Percentiles rank a stretch among this genome's conserved stretches.
These are phyloP conservation scores for Thunnus albacares DNA, from an alignment of 2,797 vertebrate species.

Conservation along the genomic window DNA sequence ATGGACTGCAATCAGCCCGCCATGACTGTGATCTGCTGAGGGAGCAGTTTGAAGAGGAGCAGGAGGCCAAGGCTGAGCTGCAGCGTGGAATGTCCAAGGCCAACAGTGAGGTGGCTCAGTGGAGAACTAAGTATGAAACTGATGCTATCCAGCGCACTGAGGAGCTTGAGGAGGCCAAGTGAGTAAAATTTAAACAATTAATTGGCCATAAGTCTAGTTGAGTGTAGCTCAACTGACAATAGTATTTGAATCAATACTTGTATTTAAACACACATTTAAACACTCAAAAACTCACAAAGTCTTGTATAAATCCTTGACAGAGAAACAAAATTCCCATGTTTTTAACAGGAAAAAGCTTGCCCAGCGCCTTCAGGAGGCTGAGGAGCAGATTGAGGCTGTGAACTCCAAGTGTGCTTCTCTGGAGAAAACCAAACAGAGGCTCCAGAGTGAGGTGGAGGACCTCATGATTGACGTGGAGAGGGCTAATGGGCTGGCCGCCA, in stretches of 20 bases:
- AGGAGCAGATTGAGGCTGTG: slow-evolving; percentile 86
- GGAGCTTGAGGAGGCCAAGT: slow-evolving; percentile 79
- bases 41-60: slow-evolving; percentile 91
- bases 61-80: slow-evolving; percentile 90
- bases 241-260: slow-evolving; percentile 11
- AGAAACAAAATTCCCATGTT: not conserved
- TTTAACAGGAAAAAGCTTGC: slow-evolving; percentile 89
- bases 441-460: slow-evolving; percentile 90
- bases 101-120: slow-evolving; percentile 91
- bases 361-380: slow-evolving; percentile 90
- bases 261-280: not conserved
- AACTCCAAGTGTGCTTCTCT: slow-evolving; percentile 89
- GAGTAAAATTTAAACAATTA: slow-evolving; percentile 22
- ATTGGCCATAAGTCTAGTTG: not conserved
- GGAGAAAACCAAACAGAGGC: slow-evolving; percentile 90
- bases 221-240: not conserved
- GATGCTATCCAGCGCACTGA: slow-evolving; percentile 88
- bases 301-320: not conserved
- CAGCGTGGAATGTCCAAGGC: slow-evolving; percentile 90
- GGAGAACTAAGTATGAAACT: slow-evolving; percentile 91
- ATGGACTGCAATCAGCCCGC: slow-evolving; percentile 88
- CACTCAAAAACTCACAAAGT: no score
- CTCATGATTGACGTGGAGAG: slow-evolving; percentile 90
- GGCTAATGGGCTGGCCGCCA: slow-evolving; percentile 84
- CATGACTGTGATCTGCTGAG: slow-evolving; percentile 90